Percentiles rank a stretch among this genome's conserved stretches.
phyloP scores from a whole-genome alignment of 2,797 vertebrate species.

The Smutsia temminckii region DNA sequence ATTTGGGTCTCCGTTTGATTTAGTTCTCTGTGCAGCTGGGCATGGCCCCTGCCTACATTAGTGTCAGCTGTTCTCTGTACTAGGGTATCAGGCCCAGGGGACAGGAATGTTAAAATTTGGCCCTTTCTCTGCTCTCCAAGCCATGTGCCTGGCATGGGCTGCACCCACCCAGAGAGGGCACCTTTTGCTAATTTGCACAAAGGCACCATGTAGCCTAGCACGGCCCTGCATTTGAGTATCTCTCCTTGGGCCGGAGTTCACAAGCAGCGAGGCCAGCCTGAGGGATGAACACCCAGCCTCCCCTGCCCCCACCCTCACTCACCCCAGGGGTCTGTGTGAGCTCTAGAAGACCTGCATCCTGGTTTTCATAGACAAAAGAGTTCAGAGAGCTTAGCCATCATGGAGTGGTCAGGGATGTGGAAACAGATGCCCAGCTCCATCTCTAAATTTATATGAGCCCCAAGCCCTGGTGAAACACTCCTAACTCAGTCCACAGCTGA shows the following conservation, averaged over 20 bases:
- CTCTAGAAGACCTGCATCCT: background rate
- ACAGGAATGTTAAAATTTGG: background rate
- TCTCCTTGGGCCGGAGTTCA: background rate
- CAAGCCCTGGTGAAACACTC: background rate
- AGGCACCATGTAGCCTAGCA: background rate
- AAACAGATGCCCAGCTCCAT: background rate
- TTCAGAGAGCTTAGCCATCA: background rate
- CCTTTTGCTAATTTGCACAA: slow-evolving; percentile 15
- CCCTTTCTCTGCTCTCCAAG: background rate
- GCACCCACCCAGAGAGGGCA: background rate
- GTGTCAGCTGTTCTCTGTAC: background rate
- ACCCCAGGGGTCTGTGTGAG: background rate
- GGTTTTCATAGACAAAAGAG: slow-evolving; percentile 8
- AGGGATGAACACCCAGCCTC: background rate
- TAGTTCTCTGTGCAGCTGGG: background rate
- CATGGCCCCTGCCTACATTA: background rate
- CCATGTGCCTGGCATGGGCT: background rate
- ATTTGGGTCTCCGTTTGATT: background rate
- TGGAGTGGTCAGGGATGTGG: background rate
- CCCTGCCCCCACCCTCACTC: background rate
- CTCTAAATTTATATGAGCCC: background rate
- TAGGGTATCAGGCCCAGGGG: background rate
- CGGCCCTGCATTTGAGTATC: background rate
- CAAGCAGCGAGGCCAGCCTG: background rate
- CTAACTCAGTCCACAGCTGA: background rate